These are phyloP conservation scores for Dicrurus megarhynchus DNA, from an alignment of 2,113 vertebrate species.

Conservation along the genomic window DNA sequence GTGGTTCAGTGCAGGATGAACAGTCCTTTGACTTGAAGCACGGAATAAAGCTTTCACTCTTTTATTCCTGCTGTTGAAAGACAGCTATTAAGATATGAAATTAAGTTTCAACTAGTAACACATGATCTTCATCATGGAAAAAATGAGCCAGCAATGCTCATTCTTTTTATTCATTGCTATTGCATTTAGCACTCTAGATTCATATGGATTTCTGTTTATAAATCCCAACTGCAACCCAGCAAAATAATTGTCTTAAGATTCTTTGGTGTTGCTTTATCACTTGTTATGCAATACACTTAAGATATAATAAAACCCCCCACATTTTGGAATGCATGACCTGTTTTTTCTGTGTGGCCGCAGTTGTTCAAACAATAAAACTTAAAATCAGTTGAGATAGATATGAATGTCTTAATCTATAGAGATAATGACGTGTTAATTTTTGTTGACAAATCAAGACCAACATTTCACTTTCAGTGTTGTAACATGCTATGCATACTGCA, in stretches of 20 bases:
- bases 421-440: neutral
- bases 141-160: neutral
- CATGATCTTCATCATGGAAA: neutral
- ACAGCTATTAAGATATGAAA: neutral
- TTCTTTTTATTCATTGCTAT: neutral
- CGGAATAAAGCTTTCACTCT: neutral
- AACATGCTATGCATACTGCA: neutral
- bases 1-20: neutral
- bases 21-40: neutral
- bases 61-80: neutral
- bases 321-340: neutral
- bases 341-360: neutral
- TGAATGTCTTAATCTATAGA: neutral
- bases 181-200: neutral
- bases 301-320: neutral
- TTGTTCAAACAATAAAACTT: neutral
- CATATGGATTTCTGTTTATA: neutral
- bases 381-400: slow-evolving; percentile 16
- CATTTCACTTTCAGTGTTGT: neutral
- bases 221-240: neutral
- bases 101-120: neutral
- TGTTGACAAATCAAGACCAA: neutral
- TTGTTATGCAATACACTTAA: neutral
- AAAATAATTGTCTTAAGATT: neutral
- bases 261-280: neutral